These are phyloP conservation scores for Caenorhabditis imperialis DNA, from an alignment of 2,888 invertebrate genomes.

Conservation along the genomic window DNA sequence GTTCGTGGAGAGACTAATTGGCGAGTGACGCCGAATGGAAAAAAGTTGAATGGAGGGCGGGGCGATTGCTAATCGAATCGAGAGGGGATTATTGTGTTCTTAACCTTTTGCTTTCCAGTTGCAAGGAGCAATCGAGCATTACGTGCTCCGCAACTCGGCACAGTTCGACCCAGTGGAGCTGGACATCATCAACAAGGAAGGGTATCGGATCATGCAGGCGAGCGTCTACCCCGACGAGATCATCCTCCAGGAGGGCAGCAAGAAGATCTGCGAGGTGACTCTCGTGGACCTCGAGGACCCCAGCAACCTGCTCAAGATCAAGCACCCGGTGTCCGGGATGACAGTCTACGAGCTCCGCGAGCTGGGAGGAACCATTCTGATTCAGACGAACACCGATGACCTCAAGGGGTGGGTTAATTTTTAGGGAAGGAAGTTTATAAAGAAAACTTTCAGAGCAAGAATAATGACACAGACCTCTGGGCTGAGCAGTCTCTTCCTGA, in stretches of 20 bases:
- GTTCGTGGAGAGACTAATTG: too few relatives aligned
- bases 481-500: slow-evolving; percentile 45
- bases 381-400: slow-evolving; percentile 58
- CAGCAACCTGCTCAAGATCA: slow-evolving; percentile 67
- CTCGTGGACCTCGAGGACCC: slow-evolving; percentile 61
- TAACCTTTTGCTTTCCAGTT: slow-evolving; percentile 57
- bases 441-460: slow-evolving; percentile 42
- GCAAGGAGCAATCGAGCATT: slow-evolving; percentile 71
- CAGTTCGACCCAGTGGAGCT: slow-evolving; percentile 75
- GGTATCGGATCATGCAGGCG: slow-evolving; percentile 61
- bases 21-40: too few relatives aligned
- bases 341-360: slow-evolving; percentile 57
- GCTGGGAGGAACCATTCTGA: slow-evolving; percentile 54
- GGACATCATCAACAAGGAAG: slow-evolving; percentile 66
- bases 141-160: slow-evolving; percentile 71
- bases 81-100: not conserved
- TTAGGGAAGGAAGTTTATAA: not conserved
- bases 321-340: slow-evolving; percentile 72
- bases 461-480: slow-evolving; percentile 55
- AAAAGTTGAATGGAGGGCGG: too few relatives aligned
- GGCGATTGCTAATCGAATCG: too few relatives aligned
- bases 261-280: slow-evolving; percentile 58
- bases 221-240: slow-evolving; percentile 72
- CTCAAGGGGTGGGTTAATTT: slow-evolving; percentile 49
- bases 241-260: slow-evolving; percentile 69